Evolutionary conservation across 1,140 invertebrate genomes (phyloP), one percentile per base, ranked within the genome.

Genomic region (Calliphora vicina): DNA sequence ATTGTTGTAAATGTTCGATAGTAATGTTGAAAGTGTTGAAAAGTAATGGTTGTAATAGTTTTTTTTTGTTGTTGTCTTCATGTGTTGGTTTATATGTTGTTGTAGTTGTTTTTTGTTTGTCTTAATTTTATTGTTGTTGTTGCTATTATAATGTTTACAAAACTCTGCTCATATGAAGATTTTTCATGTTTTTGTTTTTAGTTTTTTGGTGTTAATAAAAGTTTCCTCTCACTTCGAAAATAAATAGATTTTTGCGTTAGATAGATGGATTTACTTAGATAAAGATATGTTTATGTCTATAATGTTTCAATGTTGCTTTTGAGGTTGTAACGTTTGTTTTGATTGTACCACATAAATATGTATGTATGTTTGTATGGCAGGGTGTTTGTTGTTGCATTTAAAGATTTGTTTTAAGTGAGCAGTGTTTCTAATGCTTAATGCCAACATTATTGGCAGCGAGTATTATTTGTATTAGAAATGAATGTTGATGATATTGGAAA

Each of bases 11-110:
- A 10, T 5, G 1, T 17, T 57, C 15, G 50, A 57, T 57, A 17
- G 50, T 57, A 57, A 57, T 57, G 15, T 35, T 76, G 73, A 29
- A 76, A 76, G 73, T 76, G 73, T 76, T 76, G 73, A 76, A 76
- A 76, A 35, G 73, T 76, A 76, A 76, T 76, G 73, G 29, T 76
- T 76, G 73, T 76, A 76, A 76, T 76, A 27, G 73, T 20, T 35
- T n/a, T 74, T 15, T 73, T 71, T 73, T 73, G 10, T 12, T 72
- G 67, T 72, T 76, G 13, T 42, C 50, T 17, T 57, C 50, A 57
- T 57, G 50, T 57, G 50, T 76, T 35, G 2, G 10, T 42, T 35
- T 35, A 8, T 35, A 35, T 35, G 35, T 35, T 29, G 29, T 29
- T 29, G 29, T 29, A 8, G 35, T 6, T 35, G 35, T 8, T 35